A percentile compares a stretch with the other conserved stretches of the same genome.
These are phyloP conservation scores for Sphenopsis melanotis DNA, from an alignment of 2,797 vertebrate species.

Conservation along the genomic window DNA sequence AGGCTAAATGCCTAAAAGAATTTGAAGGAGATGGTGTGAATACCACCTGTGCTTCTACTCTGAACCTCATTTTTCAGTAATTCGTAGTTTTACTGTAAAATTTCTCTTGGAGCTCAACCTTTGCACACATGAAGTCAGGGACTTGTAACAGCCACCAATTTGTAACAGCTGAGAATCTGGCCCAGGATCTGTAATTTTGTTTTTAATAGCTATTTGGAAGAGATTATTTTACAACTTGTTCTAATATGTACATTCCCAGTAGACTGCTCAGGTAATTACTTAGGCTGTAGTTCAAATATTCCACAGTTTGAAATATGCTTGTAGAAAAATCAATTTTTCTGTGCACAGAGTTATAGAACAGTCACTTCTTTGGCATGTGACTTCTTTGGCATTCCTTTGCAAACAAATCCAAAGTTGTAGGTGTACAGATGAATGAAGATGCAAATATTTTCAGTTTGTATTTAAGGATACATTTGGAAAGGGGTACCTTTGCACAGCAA, in stretches of 20 bases:
- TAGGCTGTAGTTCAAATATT: conserved; percentile 43
- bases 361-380: neutral
- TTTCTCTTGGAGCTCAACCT: conserved; percentile 13
- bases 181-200: conserved; percentile 41
- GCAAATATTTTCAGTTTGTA: neutral
- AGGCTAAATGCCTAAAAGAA: neutral
- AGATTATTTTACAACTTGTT: conserved; percentile 59
- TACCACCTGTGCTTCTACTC: neutral
- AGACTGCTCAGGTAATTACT: conserved; percentile 59
- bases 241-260: conserved; percentile 37
- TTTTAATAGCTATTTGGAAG: conserved; percentile 61
- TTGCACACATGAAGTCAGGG: neutral
- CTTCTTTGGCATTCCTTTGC: neutral
- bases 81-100: conserved; percentile 17
- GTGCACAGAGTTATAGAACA: neutral
- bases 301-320: conserved; percentile 28
- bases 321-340: conserved; percentile 34
- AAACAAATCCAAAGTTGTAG: neutral
- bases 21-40: neutral
- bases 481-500: neutral
- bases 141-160: conserved; percentile 38
- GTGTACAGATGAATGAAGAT: neutral
- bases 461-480: neutral
- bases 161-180: conserved; percentile 56
- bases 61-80: conserved; percentile 13